Percentiles rank a stretch among this genome's conserved stretches.
Conservation (phyloP, 2,113 vertebrate species). For the Litocranius walleri region DNA sequence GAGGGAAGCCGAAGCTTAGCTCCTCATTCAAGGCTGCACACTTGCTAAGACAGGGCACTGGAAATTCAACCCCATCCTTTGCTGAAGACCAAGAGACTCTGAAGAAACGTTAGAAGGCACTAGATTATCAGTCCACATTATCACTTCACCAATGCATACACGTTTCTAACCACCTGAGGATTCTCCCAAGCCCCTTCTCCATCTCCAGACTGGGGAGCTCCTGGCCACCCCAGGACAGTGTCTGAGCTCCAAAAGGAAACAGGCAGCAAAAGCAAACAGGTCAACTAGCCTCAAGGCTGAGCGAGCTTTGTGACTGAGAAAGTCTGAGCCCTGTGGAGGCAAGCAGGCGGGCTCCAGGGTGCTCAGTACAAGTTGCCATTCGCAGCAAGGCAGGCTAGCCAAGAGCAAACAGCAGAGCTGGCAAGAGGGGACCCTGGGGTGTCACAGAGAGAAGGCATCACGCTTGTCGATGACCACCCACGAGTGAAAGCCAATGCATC, state of each 20-base stretch:
- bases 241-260: neutral
- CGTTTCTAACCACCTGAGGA: neutral
- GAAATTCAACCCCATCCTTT: neutral
- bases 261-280: neutral
- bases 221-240: neutral
- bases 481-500: neutral
- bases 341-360: neutral
- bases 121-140: rapidly evolving
- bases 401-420: conserved; percentile 22
- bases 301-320: neutral
- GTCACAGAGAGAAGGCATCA: conserved; percentile 15
- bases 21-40: neutral
- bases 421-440: conserved; percentile 21
- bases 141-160: neutral
- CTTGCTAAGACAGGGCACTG: too few relatives aligned
- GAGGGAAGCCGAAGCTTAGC: neutral
- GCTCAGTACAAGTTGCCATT: neutral
- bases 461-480: neutral
- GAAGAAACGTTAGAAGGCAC: neutral
- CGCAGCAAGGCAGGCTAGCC: neutral
- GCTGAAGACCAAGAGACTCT: neutral
- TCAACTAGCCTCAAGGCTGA: neutral
- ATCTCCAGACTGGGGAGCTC: neutral
- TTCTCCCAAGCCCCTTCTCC: neutral
- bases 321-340: neutral